Conservation (phyloP, 2,888 invertebrate genomes). For the Sacculina carcini region DNA sequence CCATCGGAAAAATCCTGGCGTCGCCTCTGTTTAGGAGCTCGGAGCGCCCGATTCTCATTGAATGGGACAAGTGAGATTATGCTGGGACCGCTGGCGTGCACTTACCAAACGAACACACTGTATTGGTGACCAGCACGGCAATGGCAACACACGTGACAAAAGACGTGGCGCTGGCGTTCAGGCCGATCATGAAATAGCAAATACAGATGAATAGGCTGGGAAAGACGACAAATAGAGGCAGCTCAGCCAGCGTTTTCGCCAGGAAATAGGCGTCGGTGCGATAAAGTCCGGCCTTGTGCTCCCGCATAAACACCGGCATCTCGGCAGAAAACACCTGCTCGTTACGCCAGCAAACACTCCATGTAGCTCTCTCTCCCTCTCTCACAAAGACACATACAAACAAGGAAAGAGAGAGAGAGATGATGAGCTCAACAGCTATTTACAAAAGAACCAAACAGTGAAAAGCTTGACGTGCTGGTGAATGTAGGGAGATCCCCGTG, state of each 20-base stretch:
- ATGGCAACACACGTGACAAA: conserved; percentile 34
- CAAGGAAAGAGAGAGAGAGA: too few species aligned
- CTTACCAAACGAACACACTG: conserved; percentile 63
- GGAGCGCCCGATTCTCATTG: too few species aligned
- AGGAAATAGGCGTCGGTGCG: conserved; percentile 71
- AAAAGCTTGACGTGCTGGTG: too few species aligned
- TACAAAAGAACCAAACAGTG: too few species aligned
- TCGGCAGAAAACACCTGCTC: conserved; percentile 64
- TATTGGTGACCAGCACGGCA: conserved; percentile 57
- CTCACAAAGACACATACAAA: too few species aligned
- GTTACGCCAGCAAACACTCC: not conserved
- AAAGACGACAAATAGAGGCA: conserved; percentile 57
- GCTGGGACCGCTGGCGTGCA: conserved; percentile 12
- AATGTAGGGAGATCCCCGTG: too few species aligned
- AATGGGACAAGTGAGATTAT: too few species aligned
- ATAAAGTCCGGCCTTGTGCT: conserved; percentile 71
- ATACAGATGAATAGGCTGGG: conserved; percentile 56
- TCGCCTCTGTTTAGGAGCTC: too few species aligned
- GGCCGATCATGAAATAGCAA: conserved; percentile 67
- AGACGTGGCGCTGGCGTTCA: conserved; percentile 35
- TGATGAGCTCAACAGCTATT: too few species aligned
- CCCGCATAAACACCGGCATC: conserved; percentile 61
- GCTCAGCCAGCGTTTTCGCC: conserved; percentile 65
- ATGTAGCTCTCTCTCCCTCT: too few species aligned
- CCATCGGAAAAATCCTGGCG: too few species aligned